Percentiles rank a stretch among this genome's conserved stretches.
Conservation (phyloP, 2,888 invertebrate species). For the Sicus ferrugineus region DNA sequence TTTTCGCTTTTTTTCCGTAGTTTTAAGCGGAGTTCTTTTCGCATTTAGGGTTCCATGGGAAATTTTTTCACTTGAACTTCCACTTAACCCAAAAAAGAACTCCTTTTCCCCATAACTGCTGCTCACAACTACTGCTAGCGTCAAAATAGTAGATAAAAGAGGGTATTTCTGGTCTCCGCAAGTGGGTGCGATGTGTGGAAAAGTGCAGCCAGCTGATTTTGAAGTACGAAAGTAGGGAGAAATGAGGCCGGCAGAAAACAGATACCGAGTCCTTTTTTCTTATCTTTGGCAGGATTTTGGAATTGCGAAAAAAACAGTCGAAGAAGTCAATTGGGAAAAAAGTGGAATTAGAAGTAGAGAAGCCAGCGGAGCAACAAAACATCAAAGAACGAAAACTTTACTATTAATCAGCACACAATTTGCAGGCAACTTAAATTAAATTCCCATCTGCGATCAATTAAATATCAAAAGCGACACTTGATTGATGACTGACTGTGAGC, state of each 20-base stretch:
- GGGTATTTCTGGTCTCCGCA: no score
- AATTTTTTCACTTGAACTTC: conserved; percentile 8
- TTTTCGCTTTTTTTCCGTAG: no score
- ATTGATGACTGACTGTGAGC: not conserved
- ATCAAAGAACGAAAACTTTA: not conserved
- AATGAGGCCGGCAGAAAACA: not conserved
- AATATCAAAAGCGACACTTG: conserved; percentile 3
- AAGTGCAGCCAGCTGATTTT: no score
- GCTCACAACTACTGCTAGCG: not conserved
- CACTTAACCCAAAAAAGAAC: not conserved
- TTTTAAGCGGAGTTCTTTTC: no score
- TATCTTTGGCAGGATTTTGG: not conserved
- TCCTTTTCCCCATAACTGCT: not conserved
- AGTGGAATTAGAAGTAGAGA: no score
- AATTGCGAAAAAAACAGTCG: no score
- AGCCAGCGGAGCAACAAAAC: not conserved
- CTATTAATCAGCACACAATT: not conserved
- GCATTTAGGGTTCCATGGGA: no score
- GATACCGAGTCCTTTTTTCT: not conserved
- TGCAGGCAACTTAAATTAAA: not conserved
- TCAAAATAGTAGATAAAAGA: no score
- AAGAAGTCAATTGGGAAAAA: no score
- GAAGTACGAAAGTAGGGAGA: not conserved
- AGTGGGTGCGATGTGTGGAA: no score
- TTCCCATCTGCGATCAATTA: not conserved